Conservation (phyloP, 2,888 invertebrate genomes). For the Doris montereyensis region DNA sequence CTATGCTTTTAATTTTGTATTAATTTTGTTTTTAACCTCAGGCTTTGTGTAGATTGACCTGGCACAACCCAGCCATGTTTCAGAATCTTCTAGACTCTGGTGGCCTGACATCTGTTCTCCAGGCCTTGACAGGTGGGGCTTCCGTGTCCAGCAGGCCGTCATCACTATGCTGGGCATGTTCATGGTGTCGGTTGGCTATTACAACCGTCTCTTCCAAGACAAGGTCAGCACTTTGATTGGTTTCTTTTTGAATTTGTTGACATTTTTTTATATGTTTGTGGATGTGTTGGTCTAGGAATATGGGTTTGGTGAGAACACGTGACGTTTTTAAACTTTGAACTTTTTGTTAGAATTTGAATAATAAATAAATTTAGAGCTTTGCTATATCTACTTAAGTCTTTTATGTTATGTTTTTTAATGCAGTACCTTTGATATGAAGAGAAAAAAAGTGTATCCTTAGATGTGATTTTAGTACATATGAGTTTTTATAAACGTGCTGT, state of each 20-base stretch:
- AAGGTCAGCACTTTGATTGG: too few species aligned
- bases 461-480: too few species aligned
- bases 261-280: neutral
- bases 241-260: neutral
- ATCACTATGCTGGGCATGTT: slow-evolving; percentile 71
- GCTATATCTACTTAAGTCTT: too few species aligned
- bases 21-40: slow-evolving; percentile 54
- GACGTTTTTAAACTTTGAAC: neutral
- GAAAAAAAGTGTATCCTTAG: too few species aligned
- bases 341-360: too few species aligned
- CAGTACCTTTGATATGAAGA: too few species aligned
- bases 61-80: slow-evolving; percentile 66
- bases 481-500: too few species aligned
- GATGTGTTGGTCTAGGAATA: neutral
- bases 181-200: slow-evolving; percentile 58
- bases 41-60: slow-evolving; percentile 70
- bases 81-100: slow-evolving; percentile 72
- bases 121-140: slow-evolving; percentile 66
- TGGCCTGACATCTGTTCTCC: slow-evolving; percentile 66
- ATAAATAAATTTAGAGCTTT: too few species aligned
- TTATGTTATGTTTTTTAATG: too few species aligned
- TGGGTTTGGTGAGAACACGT: neutral
- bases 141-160: slow-evolving; percentile 70
- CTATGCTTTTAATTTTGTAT: too few species aligned
- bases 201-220: slow-evolving; percentile 67